Conservation (phyloP, 2,797 vertebrate species). For the Geotrypetes seraphini region DNA sequence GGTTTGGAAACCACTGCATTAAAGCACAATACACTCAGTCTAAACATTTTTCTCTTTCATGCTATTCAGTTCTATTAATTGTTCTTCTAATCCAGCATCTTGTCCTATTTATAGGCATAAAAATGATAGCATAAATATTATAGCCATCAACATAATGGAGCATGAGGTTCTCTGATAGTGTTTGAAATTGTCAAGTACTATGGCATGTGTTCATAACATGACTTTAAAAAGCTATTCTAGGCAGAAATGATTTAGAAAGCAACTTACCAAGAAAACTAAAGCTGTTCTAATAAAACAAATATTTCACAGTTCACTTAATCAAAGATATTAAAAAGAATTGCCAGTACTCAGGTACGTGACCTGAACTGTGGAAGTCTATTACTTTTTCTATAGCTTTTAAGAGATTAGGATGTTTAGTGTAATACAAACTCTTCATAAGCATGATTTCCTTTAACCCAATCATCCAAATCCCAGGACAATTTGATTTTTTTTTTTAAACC, state of each 20-base stretch:
- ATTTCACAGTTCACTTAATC: slow-evolving; percentile 61
- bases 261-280: slow-evolving; percentile 46
- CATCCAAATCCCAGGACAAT: slow-evolving; percentile 8
- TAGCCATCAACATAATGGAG: slow-evolving; percentile 12
- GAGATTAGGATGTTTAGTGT: slow-evolving; percentile 25
- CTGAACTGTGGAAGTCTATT: slow-evolving; percentile 42
- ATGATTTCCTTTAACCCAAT: slow-evolving; percentile 21
- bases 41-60: too few relatives aligned
- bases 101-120: too few relatives aligned
- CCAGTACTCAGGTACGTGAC: slow-evolving; percentile 45
- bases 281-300: slow-evolving; percentile 55
- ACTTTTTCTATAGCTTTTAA: slow-evolving; percentile 29
- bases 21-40: too few relatives aligned
- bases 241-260: slow-evolving; percentile 34
- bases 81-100: too few relatives aligned
- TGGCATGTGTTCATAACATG: slow-evolving; percentile 3
- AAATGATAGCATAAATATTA: slow-evolving; percentile 17
- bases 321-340: slow-evolving; percentile 57
- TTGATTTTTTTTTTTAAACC: slow-evolving; percentile 4
- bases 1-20: too few relatives aligned
- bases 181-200: slow-evolving; percentile 14
- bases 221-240: slow-evolving; percentile 25
- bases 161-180: slow-evolving; percentile 17
- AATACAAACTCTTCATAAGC: slow-evolving; percentile 32
- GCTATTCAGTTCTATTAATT: too few relatives aligned